Conservation (phyloP, 2,797 vertebrate genomes). For the Lagorchestes hirsutus region DNA sequence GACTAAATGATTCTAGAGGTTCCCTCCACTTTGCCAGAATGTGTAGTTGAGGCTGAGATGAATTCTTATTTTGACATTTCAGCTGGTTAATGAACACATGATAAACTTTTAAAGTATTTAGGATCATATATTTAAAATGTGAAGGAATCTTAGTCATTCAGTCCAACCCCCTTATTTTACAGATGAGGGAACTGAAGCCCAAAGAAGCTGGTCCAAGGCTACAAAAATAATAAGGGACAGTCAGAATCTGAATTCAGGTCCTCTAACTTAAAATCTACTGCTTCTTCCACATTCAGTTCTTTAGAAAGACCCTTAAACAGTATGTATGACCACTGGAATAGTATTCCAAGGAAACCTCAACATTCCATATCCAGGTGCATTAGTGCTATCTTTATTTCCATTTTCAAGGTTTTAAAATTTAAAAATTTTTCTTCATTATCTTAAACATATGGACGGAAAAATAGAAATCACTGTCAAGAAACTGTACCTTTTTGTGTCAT, state of each 20-base stretch:
- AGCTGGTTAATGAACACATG: background rate
- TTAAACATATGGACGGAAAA: background rate
- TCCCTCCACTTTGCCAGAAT: background rate
- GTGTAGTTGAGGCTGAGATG: background rate
- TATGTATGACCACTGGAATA: fast-evolving
- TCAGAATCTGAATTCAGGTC: background rate
- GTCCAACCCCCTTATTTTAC: background rate
- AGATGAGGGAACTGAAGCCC: background rate
- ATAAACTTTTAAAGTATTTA: background rate
- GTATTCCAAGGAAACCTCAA: background rate
- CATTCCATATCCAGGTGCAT: fast-evolving
- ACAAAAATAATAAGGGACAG: background rate
- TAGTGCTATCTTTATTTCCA: background rate
- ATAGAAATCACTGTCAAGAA: background rate
- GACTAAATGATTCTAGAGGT: background rate
- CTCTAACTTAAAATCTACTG: background rate
- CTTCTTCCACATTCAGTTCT: background rate
- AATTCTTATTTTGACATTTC: background rate
- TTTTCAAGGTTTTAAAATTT: background rate
- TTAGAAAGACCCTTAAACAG: background rate
- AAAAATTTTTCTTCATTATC: background rate
- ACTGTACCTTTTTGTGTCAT: too few species aligned
- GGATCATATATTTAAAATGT: background rate
- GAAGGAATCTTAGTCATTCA: background rate
- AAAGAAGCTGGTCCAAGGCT: background rate